Conservation (phyloP, 2,113 vertebrate genomes). For the Odontesthes bonariensis region DNA sequence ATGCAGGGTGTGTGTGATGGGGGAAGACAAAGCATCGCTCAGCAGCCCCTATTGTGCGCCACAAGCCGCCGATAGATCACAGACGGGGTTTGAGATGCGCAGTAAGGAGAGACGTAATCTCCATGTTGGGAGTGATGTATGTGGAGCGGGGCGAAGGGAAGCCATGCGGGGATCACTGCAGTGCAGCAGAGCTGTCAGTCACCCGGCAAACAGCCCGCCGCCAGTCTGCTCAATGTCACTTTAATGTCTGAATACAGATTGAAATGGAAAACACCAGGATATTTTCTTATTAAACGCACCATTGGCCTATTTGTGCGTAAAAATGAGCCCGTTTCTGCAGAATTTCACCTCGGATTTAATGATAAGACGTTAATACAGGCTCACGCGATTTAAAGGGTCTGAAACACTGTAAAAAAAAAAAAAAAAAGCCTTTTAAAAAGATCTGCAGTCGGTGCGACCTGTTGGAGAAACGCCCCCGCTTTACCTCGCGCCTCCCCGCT, state of each 20-base stretch:
- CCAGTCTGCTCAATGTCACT: no score
- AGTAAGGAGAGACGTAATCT: conserved; percentile 20
- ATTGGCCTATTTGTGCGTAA: no score
- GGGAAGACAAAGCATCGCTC: conserved; percentile 56
- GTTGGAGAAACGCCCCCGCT: conserved; percentile 46
- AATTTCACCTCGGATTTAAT: no score
- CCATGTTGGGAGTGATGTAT: conserved; percentile 21
- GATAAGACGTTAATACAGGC: no score
- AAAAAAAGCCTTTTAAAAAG: background rate
- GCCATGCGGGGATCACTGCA: conserved; percentile 73
- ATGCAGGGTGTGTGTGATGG: conserved; percentile 41
- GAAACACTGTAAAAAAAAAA: no score
- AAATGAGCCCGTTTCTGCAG: no score
- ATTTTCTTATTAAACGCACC: no score
- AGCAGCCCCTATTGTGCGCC: background rate
- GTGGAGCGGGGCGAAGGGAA: conserved; percentile 50
- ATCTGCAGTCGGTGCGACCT: background rate
- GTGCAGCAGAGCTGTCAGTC: conserved; percentile 82
- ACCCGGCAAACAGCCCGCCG: conserved; percentile 19
- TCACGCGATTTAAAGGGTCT: background rate
- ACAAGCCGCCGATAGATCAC: background rate
- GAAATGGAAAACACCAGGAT: no score
- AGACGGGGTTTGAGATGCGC: conserved; percentile 20
- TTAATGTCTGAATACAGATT: no score
- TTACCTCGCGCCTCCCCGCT: conserved; percentile 51